Conservation (phyloP, 2,888 invertebrate genomes). For the Drosophila fungiperda region DNA sequence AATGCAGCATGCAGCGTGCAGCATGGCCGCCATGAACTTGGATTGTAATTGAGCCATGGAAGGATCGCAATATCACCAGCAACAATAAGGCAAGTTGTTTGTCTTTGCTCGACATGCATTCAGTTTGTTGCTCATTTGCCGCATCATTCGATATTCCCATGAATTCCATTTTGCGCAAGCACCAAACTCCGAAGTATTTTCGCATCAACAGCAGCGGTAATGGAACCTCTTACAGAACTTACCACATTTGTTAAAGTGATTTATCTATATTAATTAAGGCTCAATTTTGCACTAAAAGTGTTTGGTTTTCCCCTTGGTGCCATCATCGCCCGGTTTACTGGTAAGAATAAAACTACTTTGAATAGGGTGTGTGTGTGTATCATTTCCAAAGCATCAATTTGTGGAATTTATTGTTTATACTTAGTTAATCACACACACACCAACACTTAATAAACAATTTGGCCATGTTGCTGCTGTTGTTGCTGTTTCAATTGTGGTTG, state of each 20-base stretch:
- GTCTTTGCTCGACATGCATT: slow-evolving; percentile 42
- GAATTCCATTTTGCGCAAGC: slow-evolving; percentile 44
- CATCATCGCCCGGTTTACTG: slow-evolving; percentile 13
- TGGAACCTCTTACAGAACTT: slow-evolving; percentile 21
- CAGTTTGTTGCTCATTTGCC: slow-evolving; percentile 74
- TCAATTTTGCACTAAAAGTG: slow-evolving; percentile 67
- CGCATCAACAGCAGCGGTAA: slow-evolving; percentile 20
- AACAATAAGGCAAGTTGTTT: slow-evolving; percentile 51
- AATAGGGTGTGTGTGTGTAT: slow-evolving; percentile 41
- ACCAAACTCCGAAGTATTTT: slow-evolving; percentile 48
- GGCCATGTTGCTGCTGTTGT: slow-evolving; percentile 13
- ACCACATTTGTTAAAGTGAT: slow-evolving; percentile 45
- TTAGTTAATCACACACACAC: slow-evolving; percentile 53
- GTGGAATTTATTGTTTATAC: slow-evolving; percentile 68
- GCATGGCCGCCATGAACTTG: slow-evolving; percentile 72
- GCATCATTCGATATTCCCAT: slow-evolving; percentile 70
- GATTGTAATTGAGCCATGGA: slow-evolving; percentile 61
- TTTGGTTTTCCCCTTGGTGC: slow-evolving; percentile 43
- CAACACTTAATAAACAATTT: slow-evolving; percentile 75
- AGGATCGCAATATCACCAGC: slow-evolving; percentile 31
- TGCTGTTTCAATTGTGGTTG: slow-evolving; percentile 32
- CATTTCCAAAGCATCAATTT: slow-evolving; percentile 61
- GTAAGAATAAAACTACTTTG: slow-evolving; percentile 11
- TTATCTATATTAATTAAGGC: slow-evolving; percentile 63
- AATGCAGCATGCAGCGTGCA: slow-evolving; percentile 64